Evolutionary conservation across 2,888 invertebrate genomes (phyloP).

Genomic region (Venusia cambrica): DNA sequence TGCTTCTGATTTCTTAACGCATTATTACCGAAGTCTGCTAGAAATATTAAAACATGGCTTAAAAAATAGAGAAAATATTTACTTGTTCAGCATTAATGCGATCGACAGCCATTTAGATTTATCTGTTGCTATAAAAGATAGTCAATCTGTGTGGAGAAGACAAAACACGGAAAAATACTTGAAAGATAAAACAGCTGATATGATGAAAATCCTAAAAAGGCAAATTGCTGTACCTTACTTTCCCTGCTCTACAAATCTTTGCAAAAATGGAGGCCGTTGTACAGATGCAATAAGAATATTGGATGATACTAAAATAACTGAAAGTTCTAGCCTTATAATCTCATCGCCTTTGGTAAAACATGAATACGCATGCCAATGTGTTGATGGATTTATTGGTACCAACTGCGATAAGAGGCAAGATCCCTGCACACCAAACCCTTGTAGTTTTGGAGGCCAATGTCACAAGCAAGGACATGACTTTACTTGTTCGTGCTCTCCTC

Average conservation of each 20-base stretch:
- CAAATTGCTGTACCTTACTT: constrained; percentile 86
- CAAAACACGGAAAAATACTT: constrained; percentile 84
- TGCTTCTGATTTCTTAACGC: constrained; percentile 87
- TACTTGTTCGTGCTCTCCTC: constrained; percentile 89
- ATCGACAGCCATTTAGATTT: constrained; percentile 84
- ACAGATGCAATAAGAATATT: constrained; percentile 86
- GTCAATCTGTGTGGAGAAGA: constrained; percentile 82
- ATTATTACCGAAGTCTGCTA: constrained; percentile 87
- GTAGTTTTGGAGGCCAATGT: constrained; percentile 91
- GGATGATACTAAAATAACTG: constrained; percentile 86
- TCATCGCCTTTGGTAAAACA: constrained; percentile 91
- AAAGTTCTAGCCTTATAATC: constrained; percentile 90
- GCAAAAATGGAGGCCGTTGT: constrained; percentile 90
- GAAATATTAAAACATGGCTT: constrained; percentile 86
- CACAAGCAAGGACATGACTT: constrained; percentile 91
- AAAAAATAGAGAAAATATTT: constrained; percentile 82
- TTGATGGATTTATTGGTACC: constrained; percentile 90
- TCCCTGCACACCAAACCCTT: constrained; percentile 95
- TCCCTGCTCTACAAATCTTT: constrained; percentile 86
- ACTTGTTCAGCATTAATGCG: constrained; percentile 88
- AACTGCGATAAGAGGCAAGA: constrained; percentile 93
- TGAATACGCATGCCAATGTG: constrained; percentile 90
- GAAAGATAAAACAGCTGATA: constrained; percentile 82
- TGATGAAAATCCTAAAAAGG: constrained; percentile 83
- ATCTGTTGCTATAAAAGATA: constrained; percentile 84